These are phyloP conservation scores for Drosophila suboccidentalis DNA, from an alignment of 2,888 invertebrate species.

Conservation along the genomic window DNA sequence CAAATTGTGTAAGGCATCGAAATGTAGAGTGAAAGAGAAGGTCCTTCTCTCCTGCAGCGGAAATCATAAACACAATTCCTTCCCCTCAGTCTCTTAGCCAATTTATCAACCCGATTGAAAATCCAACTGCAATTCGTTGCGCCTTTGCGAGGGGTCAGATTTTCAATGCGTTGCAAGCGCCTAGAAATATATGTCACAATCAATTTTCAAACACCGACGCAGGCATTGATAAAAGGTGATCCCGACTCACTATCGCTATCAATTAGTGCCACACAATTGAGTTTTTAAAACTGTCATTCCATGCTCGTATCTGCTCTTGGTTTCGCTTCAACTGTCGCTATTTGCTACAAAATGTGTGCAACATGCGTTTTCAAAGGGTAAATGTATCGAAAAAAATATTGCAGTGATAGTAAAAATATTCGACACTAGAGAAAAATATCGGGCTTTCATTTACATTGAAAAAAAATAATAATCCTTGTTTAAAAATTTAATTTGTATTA, in stretches of 20 bases:
- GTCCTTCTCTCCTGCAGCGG: slow-evolving; percentile 23
- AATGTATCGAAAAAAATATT: not conserved
- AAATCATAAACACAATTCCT: slow-evolving; percentile 61
- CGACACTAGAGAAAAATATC: too few relatives aligned
- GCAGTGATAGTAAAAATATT: not conserved
- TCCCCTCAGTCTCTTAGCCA: slow-evolving; percentile 30
- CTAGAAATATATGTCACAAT: slow-evolving; percentile 79
- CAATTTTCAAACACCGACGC: slow-evolving; percentile 58
- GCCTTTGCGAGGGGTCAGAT: slow-evolving; percentile 67
- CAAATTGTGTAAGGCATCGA: slow-evolving; percentile 48
- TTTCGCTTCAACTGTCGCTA: slow-evolving; percentile 28
- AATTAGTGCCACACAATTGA: slow-evolving; percentile 76
- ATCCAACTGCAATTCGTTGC: slow-evolving; percentile 65
- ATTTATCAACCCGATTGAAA: slow-evolving; percentile 54
- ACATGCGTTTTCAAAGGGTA: slow-evolving; percentile 27
- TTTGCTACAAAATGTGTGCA: slow-evolving; percentile 8
- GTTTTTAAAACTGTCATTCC: slow-evolving; percentile 57
- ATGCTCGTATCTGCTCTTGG: slow-evolving; percentile 24
- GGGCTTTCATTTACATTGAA: too few relatives aligned
- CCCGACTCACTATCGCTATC: slow-evolving; percentile 28
- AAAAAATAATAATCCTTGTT: too few relatives aligned
- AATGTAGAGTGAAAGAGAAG: slow-evolving; percentile 7
- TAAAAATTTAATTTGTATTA: too few relatives aligned
- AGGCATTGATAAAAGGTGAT: slow-evolving; percentile 41
- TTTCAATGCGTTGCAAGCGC: slow-evolving; percentile 43